Base-by-base conservation (phyloP, 2,113 vertebrate genomes). In the Etheostoma spectabile region DNA sequence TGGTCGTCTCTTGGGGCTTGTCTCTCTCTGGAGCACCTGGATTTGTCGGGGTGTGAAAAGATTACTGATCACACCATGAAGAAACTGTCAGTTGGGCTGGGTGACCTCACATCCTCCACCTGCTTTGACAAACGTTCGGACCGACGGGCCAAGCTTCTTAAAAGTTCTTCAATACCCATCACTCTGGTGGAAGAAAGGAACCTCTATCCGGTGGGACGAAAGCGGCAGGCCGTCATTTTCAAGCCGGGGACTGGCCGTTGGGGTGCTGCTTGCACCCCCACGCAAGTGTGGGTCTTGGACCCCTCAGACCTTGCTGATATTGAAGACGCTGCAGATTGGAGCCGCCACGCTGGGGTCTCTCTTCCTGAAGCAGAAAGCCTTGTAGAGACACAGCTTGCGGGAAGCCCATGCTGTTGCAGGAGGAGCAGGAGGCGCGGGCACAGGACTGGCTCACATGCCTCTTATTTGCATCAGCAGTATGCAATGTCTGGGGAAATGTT, bases 31-130 rank as follows among this genome's bases (percentile, higher is more conserved):
- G 94, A 95, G 65, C 97, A 98, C 77, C 94, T 99, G 85, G 98
- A 99, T 93, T 89, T 99, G 63, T 99, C 98, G 1, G 98, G 98
- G 6, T 99, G 98, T 88, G 98, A 99, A 74, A 97, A 97, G 90
- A 97, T 99, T 80, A 97, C 96, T 0, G 97, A 99, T 84, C 79
- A 94, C 88, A 95, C 97, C 45, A 74, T 99, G 74, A 96, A 97
- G 89, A 97, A 95, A 77, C 93, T 99, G 63, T 97, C 98, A 2
- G 75, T 95, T 70, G 97, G 96, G 1, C 91, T 99, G 71, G 98
- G 98, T 1, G 92, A 97, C 84, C 90, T 96, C 69, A 88, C 89
- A 0, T 55, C 93, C 48, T 90, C 93, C 68, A 77, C 82, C 3
- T 49, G 80, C 60, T 70, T 42, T 6, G 90, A 88, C 51, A 82